Conservation (phyloP, 2,888 invertebrate genomes). For the Leuctra nigra region DNA sequence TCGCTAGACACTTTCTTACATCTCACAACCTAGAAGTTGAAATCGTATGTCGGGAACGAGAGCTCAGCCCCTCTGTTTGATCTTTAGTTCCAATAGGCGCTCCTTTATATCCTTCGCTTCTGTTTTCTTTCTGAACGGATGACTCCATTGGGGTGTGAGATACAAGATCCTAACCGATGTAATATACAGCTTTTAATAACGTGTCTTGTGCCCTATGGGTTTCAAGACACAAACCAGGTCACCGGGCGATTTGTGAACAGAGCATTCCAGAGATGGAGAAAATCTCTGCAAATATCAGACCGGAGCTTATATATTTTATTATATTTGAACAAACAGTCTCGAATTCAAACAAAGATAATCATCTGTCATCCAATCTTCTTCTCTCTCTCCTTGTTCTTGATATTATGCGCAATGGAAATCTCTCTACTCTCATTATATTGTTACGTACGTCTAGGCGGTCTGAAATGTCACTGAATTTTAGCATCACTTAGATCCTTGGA, state of each 20-base stretch:
- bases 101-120: not conserved
- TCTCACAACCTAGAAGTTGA: no score
- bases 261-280: not conserved
- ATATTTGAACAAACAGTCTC: not conserved
- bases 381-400: not conserved
- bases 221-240: not conserved
- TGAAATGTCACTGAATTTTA: no score
- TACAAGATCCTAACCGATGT: constrained; percentile 16
- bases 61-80: no score
- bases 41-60: no score
- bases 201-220: not conserved
- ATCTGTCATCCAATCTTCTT: not conserved
- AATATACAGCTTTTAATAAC: constrained; percentile 25
- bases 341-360: not conserved
- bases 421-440: no score
- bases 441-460: no score
- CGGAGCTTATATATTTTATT: not conserved
- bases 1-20: no score
- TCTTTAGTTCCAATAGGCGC: constrained; percentile 16
- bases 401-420: no score
- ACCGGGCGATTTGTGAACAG: constrained; percentile 14
- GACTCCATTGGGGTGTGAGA: constrained; percentile 6
- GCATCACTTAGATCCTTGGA: no score
- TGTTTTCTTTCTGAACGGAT: not conserved
- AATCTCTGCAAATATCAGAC: not conserved